Conservation (phyloP, 2,113 vertebrate species). For the Dicerorhinus sumatrensis region DNA sequence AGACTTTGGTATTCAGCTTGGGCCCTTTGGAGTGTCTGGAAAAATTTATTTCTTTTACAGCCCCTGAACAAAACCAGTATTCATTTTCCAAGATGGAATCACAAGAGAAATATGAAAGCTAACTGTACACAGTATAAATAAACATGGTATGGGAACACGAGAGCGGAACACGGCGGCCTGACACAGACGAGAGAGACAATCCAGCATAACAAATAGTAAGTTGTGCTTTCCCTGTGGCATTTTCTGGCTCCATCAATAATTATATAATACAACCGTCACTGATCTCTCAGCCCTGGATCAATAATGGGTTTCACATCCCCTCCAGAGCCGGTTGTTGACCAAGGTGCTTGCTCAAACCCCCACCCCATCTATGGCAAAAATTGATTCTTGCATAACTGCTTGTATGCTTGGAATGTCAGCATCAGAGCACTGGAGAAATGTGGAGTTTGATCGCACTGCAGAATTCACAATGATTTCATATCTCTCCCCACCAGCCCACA, state of each 20-base stretch:
- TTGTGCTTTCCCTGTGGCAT: conserved; percentile 86
- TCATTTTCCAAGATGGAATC: conserved; percentile 86
- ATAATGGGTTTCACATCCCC: conserved; percentile 79
- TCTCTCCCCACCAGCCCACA: background rate
- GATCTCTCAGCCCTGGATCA: conserved; percentile 84
- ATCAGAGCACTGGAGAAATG: background rate
- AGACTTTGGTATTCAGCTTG: conserved; percentile 81
- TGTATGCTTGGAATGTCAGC: conserved; percentile 62
- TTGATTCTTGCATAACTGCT: conserved; percentile 60
- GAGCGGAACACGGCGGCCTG: conserved; percentile 82
- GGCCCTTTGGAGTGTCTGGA: conserved; percentile 70
- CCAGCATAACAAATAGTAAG: conserved; percentile 89
- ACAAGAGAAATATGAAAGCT: conserved; percentile 90
- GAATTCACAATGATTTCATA: conserved; percentile 28
- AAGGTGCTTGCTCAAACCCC: conserved; percentile 64
- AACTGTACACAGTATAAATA: conserved; percentile 88
- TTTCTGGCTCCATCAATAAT: conserved; percentile 90
- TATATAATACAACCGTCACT: conserved; percentile 87
- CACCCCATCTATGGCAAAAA: conserved; percentile 16
- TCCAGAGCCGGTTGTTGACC: conserved; percentile 60
- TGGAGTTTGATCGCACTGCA: background rate
- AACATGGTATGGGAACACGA: conserved; percentile 89
- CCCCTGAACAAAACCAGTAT: conserved; percentile 73
- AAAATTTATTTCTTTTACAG: conserved; percentile 83
- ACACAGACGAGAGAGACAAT: conserved; percentile 85